Base-by-base conservation (phyloP, 2,888 invertebrate species). In the Globia sparganii region DNA sequence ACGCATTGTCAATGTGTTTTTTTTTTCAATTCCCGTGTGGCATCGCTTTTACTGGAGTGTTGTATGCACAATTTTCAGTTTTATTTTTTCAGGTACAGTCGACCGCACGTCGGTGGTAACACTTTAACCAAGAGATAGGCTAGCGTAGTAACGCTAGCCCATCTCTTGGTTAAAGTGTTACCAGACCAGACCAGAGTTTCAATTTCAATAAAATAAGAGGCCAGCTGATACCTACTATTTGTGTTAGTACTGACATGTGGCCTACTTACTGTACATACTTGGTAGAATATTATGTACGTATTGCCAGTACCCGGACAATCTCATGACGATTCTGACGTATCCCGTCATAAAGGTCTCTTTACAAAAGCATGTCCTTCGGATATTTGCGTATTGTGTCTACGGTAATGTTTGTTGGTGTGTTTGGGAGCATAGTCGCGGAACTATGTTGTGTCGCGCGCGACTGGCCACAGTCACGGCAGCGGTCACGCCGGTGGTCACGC, bases 401-500 rank as follows among this genome's bases (percentile, higher is more conserved):
- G 72, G 34, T 8, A 64, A 70, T 81, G 83, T 84, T 82, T 84
- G 80, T 85, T 83, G 73, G 81, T 83, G 72, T 86, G 85, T 89
- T 90, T 86, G 86, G 87, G 80, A 87, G 86, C 86, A 86, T 81
- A 86, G 87, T 86, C 86, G 81, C 86, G 87, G 89, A 91, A 90
- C 86, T 88, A 91, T 93, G 93, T 92, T 91, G 88, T 91, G 93
- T 91, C 86, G 89, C 91, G 94, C 92, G 91, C 92, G 92, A 93
- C 80, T 89, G 90, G 86, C 77, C 81, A 80, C 88, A 88, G 91
- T 91, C 90, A 91, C 90, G 91, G 89, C 90, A 81, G 80, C 85
- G 75, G 95, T 94, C 93, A 94, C 93, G 94, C 93, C 92, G 76
- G 75, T 79, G 72, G 94, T 93, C 94, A 94, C 94, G 94, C 93